Evolutionary conservation across 1,140 invertebrate genomes (phyloP), one percentile per base, ranked within the genome.

Genomic region (Palaemon carinicauda): DNA sequence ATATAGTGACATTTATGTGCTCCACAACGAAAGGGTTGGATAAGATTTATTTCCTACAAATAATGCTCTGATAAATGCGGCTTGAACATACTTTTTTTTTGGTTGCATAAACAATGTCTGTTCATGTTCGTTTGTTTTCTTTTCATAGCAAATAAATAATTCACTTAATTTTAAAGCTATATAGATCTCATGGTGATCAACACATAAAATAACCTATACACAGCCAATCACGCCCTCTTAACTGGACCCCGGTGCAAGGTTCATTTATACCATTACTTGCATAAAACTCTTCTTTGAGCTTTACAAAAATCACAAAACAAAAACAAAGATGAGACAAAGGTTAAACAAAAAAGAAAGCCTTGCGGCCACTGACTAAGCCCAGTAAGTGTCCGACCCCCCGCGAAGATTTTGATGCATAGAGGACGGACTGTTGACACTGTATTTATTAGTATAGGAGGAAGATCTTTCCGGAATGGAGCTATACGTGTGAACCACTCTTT

Each of bases 371-470:
- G 29, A 65, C 84, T 89, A 89, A 77, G 88, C 88, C 88, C 88
- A 89, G 51, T 89, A 89, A 12, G 88, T 83, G 50, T 87, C 88
- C n/a, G 82, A 84, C 9, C 82, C 84, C n/a, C 69, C 41, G 41
- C 75, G 81, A 53, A 87, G 82, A 52, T 87, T 87, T 54, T 87
- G 77, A 56, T 87, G 88, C 24, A 87, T 73, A 52, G 82, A 74
- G 19, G 85, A 69, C 21, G 88, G 88, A 50, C 80, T 87, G 69
- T 84, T 89, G 19, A 87, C 82, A 60, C 83, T 89, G 54, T 87
- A 87, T 71, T 89, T 89, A 65, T 81, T 88, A 24, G 81, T 82
- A 27, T 54, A 53, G 24, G 81, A 84, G 31, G 84, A 82, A 41
- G 84, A 86, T 50, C 84, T 52, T 51, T 86, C 84, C 3, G 84